Evolutionary conservation across 2,113 vertebrate species (phyloP), one percentile per base, ranked within the genome.

Genomic region (Pelusios castaneus): DNA sequence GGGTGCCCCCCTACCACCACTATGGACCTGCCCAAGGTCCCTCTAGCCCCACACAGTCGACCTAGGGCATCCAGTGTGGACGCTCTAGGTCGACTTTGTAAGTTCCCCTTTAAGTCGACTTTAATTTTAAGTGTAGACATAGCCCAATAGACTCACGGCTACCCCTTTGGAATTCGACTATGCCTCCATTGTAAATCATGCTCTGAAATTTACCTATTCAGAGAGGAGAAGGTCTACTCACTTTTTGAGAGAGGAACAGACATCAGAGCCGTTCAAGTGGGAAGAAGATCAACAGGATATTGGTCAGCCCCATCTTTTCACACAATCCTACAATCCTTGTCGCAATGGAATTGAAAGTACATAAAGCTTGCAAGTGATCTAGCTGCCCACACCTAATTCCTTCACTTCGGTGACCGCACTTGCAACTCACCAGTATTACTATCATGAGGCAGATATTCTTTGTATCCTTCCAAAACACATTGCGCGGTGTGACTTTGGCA

Each of bases 371-470:
- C 11, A 54, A 6, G 2, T 8, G 1, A 1, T 5, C 7, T 10
- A 19, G n/a, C 31, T 14, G 51, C 19, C 49, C 81, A 80, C 7
- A 41, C 13, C 5, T 1, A 1, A 38, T 38, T 7, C 22, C 8
- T 93, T 11, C 58, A 73, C 5, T 24, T 1, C n/a, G n/a, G 27
- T 17, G 47, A 21, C n/a, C 3, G 29, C 10, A 38, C 7, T 2
- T 8, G 51, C 17, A 47, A 90, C 97, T 97, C 96, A 98, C 98
- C 96, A 95, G 77, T 43, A 99, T 96, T 63, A 98, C 98, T 87
- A 97, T 96, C 75, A 99, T 98, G 96, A 99, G 98, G 98, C 99
- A 99, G 96, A 99, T 99, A 95, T 99, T 99, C 92, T 99, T 99
- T 17, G 98, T 98, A 88, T 99, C 99, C 93, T 98, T 99, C 99